A percentile compares a stretch with the other conserved stretches of the same genome.
Conservation (phyloP, 2,888 invertebrate species). For the Actias luna region DNA sequence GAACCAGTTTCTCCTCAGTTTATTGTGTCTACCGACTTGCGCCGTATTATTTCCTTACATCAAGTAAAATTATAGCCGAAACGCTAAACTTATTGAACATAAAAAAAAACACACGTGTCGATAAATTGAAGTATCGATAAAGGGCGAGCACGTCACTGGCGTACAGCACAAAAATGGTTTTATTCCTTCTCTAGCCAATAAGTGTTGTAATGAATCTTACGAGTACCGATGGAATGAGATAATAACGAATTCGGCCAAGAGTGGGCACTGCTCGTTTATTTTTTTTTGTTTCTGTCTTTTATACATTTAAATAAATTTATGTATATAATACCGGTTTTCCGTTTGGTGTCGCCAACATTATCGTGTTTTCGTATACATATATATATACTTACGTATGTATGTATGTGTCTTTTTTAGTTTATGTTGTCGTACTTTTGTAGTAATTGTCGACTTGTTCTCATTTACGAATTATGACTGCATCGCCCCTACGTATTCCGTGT, state of each 20-base stretch:
- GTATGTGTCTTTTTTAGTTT: conserved; percentile 4
- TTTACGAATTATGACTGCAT: conserved; percentile 14
- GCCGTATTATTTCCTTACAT: no score
- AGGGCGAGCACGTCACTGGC: conserved; percentile 45
- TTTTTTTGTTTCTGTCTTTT: conserved; percentile 30
- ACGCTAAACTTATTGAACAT: no score
- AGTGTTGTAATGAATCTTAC: conserved; percentile 77
- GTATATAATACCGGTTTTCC: conserved; percentile 68
- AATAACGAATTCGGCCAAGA: conserved; percentile 68
- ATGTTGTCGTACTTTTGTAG: conserved; percentile 14
- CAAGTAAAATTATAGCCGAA: no score
- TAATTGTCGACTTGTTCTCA: conserved; percentile 17
- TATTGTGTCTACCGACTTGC: no score
- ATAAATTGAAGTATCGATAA: conserved; percentile 14
- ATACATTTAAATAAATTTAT: conserved; percentile 45
- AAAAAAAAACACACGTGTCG: neutral
- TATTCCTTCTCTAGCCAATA: conserved; percentile 74
- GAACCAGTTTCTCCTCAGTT: no score
- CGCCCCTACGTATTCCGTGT: conserved; percentile 7
- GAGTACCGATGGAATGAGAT: conserved; percentile 71
- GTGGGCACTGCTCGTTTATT: conserved; percentile 70
- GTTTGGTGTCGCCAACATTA: conserved; percentile 60
- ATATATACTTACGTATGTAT: no score
- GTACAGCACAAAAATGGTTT: conserved; percentile 67
- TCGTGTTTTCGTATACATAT: conserved; percentile 33